These are phyloP conservation scores for Psammodynastes pulverulentus DNA, from an alignment of 2,113 vertebrate species.

Conservation along the genomic window DNA sequence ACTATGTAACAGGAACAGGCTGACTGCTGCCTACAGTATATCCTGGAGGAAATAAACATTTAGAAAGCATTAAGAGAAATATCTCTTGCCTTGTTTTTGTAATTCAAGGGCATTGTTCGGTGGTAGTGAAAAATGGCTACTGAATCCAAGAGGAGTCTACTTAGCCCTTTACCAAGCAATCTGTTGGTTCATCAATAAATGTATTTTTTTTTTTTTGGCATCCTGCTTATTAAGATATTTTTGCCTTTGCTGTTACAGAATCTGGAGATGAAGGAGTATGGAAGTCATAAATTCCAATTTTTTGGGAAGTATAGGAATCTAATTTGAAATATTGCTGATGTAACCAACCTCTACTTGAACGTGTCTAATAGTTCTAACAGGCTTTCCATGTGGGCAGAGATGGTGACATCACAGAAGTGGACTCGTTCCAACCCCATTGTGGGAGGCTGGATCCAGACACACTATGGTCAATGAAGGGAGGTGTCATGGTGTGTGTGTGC, in stretches of 20 bases:
- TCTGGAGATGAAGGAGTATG: neutral
- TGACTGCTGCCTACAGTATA: neutral
- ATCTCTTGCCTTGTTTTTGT: neutral
- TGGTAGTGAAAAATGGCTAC: neutral
- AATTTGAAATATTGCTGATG: neutral
- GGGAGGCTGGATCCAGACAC: too few species aligned
- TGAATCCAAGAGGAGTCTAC: neutral
- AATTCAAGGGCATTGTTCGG: neutral
- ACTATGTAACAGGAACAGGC: neutral
- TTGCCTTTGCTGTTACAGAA: neutral
- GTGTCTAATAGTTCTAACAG: neutral
- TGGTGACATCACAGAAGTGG: too few species aligned
- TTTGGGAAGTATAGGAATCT: neutral
- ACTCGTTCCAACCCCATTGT: too few species aligned
- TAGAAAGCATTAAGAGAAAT: neutral
- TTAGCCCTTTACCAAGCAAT: neutral
- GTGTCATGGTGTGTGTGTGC: too few species aligned
- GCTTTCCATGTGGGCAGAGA: too few species aligned
- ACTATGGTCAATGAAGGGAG: too few species aligned
- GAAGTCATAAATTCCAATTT: neutral
- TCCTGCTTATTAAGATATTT: neutral
- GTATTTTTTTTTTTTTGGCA: neutral
- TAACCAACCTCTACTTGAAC: neutral
- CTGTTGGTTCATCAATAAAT: neutral
- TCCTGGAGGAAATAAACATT: neutral